phyloP scores from a whole-genome alignment of 2,888 invertebrate species.

The Euclidia mi region DNA sequence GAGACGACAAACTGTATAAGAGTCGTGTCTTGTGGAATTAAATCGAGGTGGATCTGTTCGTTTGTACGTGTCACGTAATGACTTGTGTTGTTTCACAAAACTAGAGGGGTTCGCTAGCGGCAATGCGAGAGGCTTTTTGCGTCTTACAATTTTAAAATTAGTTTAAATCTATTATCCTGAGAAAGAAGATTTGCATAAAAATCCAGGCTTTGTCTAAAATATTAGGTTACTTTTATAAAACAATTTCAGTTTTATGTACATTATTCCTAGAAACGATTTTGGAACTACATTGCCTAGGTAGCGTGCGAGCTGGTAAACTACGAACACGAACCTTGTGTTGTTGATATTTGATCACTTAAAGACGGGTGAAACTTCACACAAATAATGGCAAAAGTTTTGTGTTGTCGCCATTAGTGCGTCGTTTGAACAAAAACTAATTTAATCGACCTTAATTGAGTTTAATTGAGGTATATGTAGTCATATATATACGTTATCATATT shows the following conservation, averaged over 20 bases:
- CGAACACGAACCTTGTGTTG: constrained; percentile 31
- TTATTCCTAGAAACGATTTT: constrained; percentile 32
- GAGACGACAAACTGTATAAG: constrained; percentile 66
- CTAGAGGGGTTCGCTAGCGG: constrained; percentile 23
- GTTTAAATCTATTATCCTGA: constrained; percentile 4
- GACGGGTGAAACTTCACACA: constrained; percentile 27
- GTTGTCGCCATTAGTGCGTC: constrained; percentile 5
- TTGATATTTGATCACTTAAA: constrained; percentile 36
- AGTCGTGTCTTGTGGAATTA: constrained; percentile 69
- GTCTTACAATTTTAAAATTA: constrained; percentile 21
- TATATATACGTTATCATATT: not conserved
- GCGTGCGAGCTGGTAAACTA: constrained; percentile 34
- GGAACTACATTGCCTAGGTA: constrained; percentile 26
- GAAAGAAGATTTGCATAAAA: constrained; percentile 2
- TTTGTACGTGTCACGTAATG: constrained; percentile 59
- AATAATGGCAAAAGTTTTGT: constrained; percentile 21
- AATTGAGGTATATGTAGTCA: not conserved
- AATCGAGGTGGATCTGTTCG: constrained; percentile 70
- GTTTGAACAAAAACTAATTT: constrained; percentile 6
- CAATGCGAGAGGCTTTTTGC: constrained; percentile 31
- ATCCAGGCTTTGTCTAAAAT: not conserved
- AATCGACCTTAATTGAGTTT: not conserved
- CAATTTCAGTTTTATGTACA: constrained; percentile 1
- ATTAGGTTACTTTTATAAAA: constrained; percentile 3
- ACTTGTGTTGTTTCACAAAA: constrained; percentile 64